Evolutionary conservation across 2,888 invertebrate genomes (phyloP).

Genomic region (Chymomyza caudatula): DNA sequence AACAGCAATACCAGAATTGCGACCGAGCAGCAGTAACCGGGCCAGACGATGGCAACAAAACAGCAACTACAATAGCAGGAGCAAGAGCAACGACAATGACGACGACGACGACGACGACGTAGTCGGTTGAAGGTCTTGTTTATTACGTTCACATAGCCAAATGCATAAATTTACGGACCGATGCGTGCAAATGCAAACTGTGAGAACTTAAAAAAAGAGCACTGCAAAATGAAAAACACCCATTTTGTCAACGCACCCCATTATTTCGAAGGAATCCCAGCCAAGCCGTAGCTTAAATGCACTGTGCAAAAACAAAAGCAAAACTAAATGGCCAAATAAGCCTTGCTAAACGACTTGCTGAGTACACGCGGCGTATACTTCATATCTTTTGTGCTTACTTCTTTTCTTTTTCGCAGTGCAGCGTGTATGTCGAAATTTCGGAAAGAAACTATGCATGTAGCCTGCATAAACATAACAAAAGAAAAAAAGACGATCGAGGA

Average conservation of each 20-base stretch:
- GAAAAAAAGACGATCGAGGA: slow-evolving; percentile 56
- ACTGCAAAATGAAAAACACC: slow-evolving; percentile 12
- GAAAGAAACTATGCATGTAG: slow-evolving; percentile 49
- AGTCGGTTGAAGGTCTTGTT: slow-evolving; percentile 68
- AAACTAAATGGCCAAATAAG: neutral
- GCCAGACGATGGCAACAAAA: neutral
- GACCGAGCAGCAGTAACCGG: neutral
- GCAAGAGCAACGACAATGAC: slow-evolving; percentile 12
- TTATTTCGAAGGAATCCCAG: neutral
- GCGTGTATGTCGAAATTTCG: slow-evolving; percentile 22
- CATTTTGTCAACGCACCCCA: neutral
- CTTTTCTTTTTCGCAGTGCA: slow-evolving; percentile 18
- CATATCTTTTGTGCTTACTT: neutral
- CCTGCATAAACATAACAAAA: slow-evolving; percentile 19
- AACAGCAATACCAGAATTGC: slow-evolving; percentile 12
- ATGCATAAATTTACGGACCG: slow-evolving; percentile 73
- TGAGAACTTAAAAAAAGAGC: slow-evolving; percentile 51
- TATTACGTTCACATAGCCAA: slow-evolving; percentile 72
- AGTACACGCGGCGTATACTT: neutral
- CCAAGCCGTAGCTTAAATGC: neutral
- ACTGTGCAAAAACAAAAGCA: neutral
- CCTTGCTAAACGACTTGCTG: neutral
- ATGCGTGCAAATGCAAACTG: slow-evolving; percentile 73
- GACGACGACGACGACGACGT: slow-evolving; percentile 37
- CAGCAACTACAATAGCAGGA: slow-evolving; percentile 12